Evolutionary conservation across 2,888 invertebrate genomes (phyloP), one percentile per base, ranked within the genome.

Genomic region (Panzeria rudis): DNA sequence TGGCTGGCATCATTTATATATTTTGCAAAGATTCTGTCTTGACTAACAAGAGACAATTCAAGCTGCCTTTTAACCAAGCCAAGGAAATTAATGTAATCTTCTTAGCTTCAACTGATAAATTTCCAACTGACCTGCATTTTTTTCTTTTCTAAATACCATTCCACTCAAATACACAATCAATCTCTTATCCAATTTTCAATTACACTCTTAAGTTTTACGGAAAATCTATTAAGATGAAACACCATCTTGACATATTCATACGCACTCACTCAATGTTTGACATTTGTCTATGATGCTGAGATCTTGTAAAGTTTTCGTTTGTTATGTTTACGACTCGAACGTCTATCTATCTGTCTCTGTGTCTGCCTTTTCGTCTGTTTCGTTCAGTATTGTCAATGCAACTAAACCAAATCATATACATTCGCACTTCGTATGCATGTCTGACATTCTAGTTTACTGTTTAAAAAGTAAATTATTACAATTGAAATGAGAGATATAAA

Each of bases 181-280:
- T 47, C 47, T 52, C 69, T 69, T 50, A 59, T 47, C 35, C 52
- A 52, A 29, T 66, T 80, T 56, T 47, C 69, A 69, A 81, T 69
- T 75, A 75, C 54, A 54, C 6, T 44, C 35, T 41, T 44, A 47
- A 52, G 44, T 62, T 69, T 69, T 62, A 62, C 20, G 23, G 38
- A 38, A 61, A 69, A 76, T 76, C 75, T 82, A 76, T 76, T 82
- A 75, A 75, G 80, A 81, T 44, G 73, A 41, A 68, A 75, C 69
- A 78, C 61, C 69, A 71, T 68, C 66, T 68, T 69, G 81, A 75
- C 81, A 83, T 44, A 73, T 38, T 66, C 72, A 72, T 72, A 64
- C 47, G 47, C 59, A 69, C 47, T 41, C 41, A 41, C n/a, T 54
- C 32, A 56, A 15, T 47, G 13, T 59, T 72, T 80, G 72, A 56